These are phyloP conservation scores for Lysiphlebus fabarum DNA, from an alignment of 1,140 invertebrate species.

Conservation along the genomic window DNA sequence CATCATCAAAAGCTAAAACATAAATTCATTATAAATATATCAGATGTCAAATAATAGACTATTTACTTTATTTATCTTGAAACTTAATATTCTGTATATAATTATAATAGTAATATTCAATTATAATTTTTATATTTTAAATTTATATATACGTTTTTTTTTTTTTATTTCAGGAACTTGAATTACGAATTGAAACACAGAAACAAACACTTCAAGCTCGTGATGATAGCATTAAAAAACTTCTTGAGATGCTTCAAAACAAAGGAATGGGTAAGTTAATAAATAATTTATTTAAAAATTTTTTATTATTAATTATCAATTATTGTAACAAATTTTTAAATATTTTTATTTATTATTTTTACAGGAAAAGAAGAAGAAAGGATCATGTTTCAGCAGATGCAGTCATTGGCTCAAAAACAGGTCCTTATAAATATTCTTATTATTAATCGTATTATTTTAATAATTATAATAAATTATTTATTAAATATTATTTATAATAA, in stretches of 20 bases:
- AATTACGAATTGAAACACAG: conserved; percentile 94
- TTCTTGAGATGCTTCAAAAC: conserved; percentile 96
- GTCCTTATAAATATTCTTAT: conserved; percentile 64
- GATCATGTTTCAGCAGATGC: conserved; percentile 94
- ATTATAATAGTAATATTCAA: neutral
- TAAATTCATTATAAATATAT: conserved; percentile 37
- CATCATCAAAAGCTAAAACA: conserved; percentile 40
- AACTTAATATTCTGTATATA: too few species aligned
- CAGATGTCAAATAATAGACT: conserved; percentile 21
- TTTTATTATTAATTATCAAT: too few species aligned
- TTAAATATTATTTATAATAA: neutral
- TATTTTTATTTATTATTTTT: conserved; percentile 46
- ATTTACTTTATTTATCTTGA: too few species aligned
- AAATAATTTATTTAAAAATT: neutral
- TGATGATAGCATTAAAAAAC: conserved; percentile 97
- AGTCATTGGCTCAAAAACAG: conserved; percentile 93
- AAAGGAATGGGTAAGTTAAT: conserved; percentile 87
- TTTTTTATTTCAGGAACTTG: conserved; percentile 72
- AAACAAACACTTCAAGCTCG: conserved; percentile 93
- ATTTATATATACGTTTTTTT: neutral
- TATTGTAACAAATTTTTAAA: neutral
- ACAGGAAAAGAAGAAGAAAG: conserved; percentile 91
- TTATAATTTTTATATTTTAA: neutral
- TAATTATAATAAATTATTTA: neutral
- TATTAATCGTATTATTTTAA: conserved; percentile 21